Conservation (phyloP, 2,113 vertebrate genomes). For the Oryzias celebensis region DNA sequence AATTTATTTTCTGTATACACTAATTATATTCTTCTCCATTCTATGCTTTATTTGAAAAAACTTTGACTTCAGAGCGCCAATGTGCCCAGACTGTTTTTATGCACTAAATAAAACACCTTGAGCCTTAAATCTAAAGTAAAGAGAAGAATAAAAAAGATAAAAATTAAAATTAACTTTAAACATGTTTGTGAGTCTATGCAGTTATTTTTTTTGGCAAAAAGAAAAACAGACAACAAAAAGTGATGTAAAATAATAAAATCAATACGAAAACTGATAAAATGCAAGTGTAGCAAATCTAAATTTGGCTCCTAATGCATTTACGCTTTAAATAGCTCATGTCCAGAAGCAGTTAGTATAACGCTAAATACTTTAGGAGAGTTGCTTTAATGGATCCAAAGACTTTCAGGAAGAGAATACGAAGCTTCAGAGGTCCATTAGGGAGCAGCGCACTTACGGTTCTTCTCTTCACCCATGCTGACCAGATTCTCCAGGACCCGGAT, state of each 20-base stretch:
- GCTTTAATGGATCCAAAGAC: conserved; percentile 27
- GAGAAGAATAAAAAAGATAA: background rate
- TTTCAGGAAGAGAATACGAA: conserved; percentile 21
- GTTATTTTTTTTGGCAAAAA: background rate
- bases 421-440: conserved; percentile 34
- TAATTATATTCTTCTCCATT: too few species aligned
- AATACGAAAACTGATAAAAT: conserved; percentile 19
- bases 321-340: conserved; percentile 8
- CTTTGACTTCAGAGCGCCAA: too few species aligned
- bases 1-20: too few species aligned
- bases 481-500: conserved; percentile 93
- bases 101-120: too few species aligned
- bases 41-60: too few species aligned
- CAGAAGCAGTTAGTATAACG: conserved; percentile 12
- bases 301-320: conserved; percentile 21
- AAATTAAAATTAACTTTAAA: background rate
- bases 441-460: conserved; percentile 87
- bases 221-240: background rate
- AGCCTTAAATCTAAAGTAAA: too few species aligned
- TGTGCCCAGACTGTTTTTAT: too few species aligned
- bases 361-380: conserved; percentile 27
- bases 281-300: conserved; percentile 26
- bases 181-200: background rate
- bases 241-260: conserved; percentile 16
- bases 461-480: conserved; percentile 93